Percentiles rank a stretch among this genome's conserved stretches.
These are phyloP conservation scores for Stylophora pistillata DNA, from an alignment of 64 coral and sea anemone genomes.

Conservation along the genomic window DNA sequence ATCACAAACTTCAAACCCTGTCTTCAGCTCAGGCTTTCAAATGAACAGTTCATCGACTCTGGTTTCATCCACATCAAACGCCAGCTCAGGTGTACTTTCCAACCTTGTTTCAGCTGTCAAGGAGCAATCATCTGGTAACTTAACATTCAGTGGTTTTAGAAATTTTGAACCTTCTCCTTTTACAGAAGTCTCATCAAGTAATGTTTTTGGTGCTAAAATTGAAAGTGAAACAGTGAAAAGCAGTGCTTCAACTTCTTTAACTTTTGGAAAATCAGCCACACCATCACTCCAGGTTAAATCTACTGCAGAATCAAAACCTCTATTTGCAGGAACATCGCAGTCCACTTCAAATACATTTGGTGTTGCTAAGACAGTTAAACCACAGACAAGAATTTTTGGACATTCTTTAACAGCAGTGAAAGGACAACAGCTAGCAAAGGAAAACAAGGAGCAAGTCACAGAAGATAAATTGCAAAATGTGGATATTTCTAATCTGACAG, in stretches of 20 bases:
- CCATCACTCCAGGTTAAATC: neutral
- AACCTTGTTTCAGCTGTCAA: neutral
- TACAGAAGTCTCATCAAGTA: neutral
- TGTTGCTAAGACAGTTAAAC: neutral
- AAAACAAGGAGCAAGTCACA: neutral
- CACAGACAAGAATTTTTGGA: neutral
- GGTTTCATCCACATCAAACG: neutral
- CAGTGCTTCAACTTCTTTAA: neutral
- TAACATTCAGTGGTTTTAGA: constrained; percentile 11
- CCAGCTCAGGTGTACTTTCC: neutral
- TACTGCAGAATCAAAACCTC: neutral
- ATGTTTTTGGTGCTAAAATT: neutral
- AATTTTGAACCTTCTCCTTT: neutral
- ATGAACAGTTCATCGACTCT: neutral
- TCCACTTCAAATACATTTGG: neutral
- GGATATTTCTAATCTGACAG: constrained; percentile 13
- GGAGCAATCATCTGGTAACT: neutral
- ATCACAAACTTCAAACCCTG: neutral
- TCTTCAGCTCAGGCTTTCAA: neutral
- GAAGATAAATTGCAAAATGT: constrained; percentile 1
- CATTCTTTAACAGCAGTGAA: neutral
- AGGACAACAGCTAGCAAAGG: neutral
- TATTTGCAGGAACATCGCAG: neutral
- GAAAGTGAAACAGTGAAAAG: neutral
- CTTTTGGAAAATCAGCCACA: neutral